Evolutionary conservation across 2,888 invertebrate species (phyloP).

Genomic region (Lottia scabra): DNA sequence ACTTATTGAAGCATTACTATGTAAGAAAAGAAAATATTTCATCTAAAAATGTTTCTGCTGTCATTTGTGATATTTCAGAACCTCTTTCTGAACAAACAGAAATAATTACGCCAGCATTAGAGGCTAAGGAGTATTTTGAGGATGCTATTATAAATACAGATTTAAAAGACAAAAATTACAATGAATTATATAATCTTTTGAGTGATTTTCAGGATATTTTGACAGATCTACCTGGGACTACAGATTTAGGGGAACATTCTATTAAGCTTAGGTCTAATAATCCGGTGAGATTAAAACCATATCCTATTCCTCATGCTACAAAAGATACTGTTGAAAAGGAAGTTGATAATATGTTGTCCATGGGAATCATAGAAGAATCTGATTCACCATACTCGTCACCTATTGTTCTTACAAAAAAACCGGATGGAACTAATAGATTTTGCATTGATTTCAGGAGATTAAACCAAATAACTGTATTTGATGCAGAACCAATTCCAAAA

Average conservation of each 20-base stretch:
- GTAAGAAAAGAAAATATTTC: too few relatives aligned
- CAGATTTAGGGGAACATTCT: conserved; percentile 13
- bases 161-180: too few relatives aligned
- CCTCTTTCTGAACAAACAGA: background rate
- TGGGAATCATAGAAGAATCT: conserved; percentile 33
- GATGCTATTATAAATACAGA: background rate
- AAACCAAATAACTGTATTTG: conserved; percentile 37
- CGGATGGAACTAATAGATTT: conserved; percentile 31
- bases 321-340: too few relatives aligned
- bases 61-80: background rate
- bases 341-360: too few relatives aligned
- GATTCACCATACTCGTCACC: conserved; percentile 34
- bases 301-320: conserved; percentile 27
- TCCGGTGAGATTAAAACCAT: conserved; percentile 15
- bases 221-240: conserved; percentile 3
- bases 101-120: background rate
- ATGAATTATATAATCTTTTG: background rate
- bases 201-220: background rate
- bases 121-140: background rate
- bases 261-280: conserved; percentile 15
- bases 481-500: conserved; percentile 27
- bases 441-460: conserved; percentile 37
- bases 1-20: background rate
- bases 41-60: background rate
- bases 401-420: conserved; percentile 32